These are phyloP conservation scores for Manis javanica DNA, from an alignment of 2,797 vertebrate genomes.

Conservation along the genomic window DNA sequence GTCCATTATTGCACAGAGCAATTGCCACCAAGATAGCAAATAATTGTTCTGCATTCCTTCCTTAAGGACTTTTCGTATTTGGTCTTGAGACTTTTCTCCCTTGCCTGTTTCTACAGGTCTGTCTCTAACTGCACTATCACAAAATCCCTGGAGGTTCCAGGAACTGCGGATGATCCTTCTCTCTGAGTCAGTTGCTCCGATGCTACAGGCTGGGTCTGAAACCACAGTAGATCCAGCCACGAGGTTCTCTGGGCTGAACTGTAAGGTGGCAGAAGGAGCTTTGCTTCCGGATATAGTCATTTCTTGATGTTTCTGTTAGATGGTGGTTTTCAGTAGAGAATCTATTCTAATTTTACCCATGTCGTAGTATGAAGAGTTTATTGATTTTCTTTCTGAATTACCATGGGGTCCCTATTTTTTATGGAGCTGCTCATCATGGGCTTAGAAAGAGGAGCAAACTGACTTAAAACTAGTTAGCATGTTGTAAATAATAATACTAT, in stretches of 20 bases:
- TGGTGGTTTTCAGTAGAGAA: background rate
- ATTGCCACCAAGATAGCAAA: conserved; percentile 46
- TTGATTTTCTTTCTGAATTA: background rate
- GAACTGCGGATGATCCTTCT: background rate
- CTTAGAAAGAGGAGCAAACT: background rate
- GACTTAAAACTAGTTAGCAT: background rate
- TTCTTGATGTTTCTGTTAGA: background rate
- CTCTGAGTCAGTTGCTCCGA: background rate
- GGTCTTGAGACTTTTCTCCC: conserved; percentile 46
- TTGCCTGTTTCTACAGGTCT: conserved; percentile 8
- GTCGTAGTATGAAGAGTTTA: background rate
- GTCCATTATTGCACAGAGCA: conserved; percentile 64
- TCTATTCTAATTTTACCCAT: background rate
- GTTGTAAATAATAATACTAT: background rate
- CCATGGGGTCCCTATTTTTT: background rate
- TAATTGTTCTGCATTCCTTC: conserved; percentile 55
- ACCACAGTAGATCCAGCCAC: background rate
- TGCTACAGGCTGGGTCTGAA: background rate
- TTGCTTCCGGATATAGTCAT: background rate
- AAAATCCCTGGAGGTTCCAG: background rate
- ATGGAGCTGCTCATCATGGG: background rate
- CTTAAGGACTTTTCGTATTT: conserved; percentile 35
- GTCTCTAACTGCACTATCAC: background rate
- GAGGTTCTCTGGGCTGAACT: background rate
- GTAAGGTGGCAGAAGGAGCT: background rate